Conservation (phyloP, 2,888 invertebrate genomes). For the Chesias legatella region DNA sequence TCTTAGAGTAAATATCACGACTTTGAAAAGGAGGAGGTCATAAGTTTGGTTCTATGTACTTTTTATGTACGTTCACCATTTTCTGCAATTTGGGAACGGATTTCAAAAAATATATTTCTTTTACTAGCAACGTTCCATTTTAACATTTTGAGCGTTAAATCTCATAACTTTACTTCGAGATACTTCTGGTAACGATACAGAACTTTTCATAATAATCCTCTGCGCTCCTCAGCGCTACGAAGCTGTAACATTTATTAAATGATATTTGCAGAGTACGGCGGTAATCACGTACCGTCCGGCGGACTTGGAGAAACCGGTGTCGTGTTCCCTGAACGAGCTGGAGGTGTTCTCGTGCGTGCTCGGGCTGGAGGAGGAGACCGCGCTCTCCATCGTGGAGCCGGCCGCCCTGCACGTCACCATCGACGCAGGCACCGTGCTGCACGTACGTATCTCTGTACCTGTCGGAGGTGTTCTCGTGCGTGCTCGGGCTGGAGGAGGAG, state of each 20-base stretch:
- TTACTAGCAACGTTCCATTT: too few relatives aligned
- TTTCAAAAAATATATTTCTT: too few relatives aligned
- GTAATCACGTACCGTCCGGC: slow-evolving; percentile 89
- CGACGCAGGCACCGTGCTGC: slow-evolving; percentile 40
- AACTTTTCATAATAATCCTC: too few relatives aligned
- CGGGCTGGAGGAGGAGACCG: slow-evolving; percentile 95
- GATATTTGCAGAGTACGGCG: slow-evolving; percentile 88
- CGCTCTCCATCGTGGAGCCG: slow-evolving; percentile 96
- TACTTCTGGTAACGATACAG: too few relatives aligned
- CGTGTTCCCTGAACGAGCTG: slow-evolving; percentile 92
- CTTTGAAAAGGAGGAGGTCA: too few relatives aligned
- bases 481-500: slow-evolving; percentile 93
- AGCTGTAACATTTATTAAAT: not conserved
- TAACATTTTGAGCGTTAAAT: too few relatives aligned
- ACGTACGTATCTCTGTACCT: slow-evolving; percentile 83
- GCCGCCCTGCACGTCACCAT: slow-evolving; percentile 90
- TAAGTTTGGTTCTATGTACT: too few relatives aligned
- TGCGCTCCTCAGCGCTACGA: too few relatives aligned
- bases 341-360: slow-evolving; percentile 96
- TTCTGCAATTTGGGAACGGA: too few relatives aligned
- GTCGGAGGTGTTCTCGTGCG: slow-evolving; percentile 95
- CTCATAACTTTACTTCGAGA: too few relatives aligned
- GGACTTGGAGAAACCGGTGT: slow-evolving; percentile 86
- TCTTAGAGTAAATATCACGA: too few relatives aligned
- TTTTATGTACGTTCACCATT: too few relatives aligned